Evolutionary conservation across 2,797 vertebrate genomes (phyloP), one percentile per base, ranked within the genome.

Genomic region (Myripristis murdjan): DNA sequence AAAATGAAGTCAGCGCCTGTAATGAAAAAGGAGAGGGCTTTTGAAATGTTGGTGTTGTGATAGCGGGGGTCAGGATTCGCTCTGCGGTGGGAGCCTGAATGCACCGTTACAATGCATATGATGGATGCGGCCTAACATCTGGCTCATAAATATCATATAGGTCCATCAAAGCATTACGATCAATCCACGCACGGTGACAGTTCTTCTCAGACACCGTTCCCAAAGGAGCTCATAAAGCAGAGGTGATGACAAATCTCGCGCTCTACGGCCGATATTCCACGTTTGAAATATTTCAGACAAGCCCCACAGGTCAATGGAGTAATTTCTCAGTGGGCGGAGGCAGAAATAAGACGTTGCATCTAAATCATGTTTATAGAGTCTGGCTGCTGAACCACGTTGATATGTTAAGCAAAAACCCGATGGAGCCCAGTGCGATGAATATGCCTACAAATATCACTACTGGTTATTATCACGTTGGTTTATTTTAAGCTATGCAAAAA

Each of bases 151-250:
- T 75, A 81, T 82, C 69, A 66, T 33, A 70, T 16, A 58, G 77
- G 82, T 84, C 81, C 79, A 80, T 83, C 75, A 83, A 76, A 74
- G 66, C 77, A 57, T 86, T 59, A 78, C 73, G 63, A 83, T 83
- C 83, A 76, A 77, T 86, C 75, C 56, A 28, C 23, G 70, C 47
- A 23, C 4, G 35, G 12, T 49, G 73, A 66, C 59, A 46, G 39
- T 5, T 67, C 10, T 7, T 41, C 65, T 54, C 66, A 54, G 71
- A 61, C 55, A 12, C 47, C n/a, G 28, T 52, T 24, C 55, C 57
- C 70, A 22, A 35, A 77, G 80, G 71, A 81, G 70, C 86, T 72
- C 75, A 54, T 82, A 71, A 76, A 87, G 78, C 70, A 72, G 72
- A 65, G 73, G 79, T 23, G 79, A 43, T 66, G 86, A 87, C 78